Percentiles rank a stretch among this genome's conserved stretches.
These are phyloP conservation scores for Drosophila bocki DNA, from an alignment of 1,140 invertebrate species.

Conservation along the genomic window DNA sequence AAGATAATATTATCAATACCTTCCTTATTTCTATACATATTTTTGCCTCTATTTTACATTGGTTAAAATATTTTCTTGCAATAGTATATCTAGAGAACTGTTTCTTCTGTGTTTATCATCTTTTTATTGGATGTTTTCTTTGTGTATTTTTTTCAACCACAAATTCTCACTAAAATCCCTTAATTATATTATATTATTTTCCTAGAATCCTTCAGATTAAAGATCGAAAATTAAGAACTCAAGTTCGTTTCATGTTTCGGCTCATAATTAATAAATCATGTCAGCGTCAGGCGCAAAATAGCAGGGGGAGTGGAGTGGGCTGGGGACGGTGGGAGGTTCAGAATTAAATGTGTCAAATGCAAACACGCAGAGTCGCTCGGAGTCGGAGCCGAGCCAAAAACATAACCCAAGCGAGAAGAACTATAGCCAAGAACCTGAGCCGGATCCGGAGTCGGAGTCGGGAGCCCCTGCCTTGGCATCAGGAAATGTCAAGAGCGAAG, in stretches of 20 bases:
- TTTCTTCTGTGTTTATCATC: not conserved
- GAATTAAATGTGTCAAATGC: conserved; percentile 82
- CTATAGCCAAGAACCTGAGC: conserved; percentile 9
- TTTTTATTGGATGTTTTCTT: not conserved
- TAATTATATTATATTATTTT: conserved; percentile 1
- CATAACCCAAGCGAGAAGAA: conserved; percentile 5
- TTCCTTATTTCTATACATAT: not conserved
- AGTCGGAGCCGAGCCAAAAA: conserved; percentile 18
- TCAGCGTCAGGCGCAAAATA: conserved; percentile 65
- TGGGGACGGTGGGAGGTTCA: conserved; percentile 12
- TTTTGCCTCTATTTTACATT: not conserved
- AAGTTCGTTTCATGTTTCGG: conserved; percentile 80
- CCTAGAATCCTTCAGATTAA: conserved; percentile 45
- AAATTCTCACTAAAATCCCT: not conserved
- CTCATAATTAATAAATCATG: conserved; percentile 80
- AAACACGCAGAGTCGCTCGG: conserved; percentile 66
- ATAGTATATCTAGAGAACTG: too few relatives aligned
- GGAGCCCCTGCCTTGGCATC: conserved; percentile 38
- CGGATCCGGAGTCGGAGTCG: conserved; percentile 37
- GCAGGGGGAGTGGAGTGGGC: not conserved
- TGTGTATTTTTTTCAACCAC: not conserved
- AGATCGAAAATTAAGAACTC: conserved; percentile 80
- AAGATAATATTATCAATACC: too few relatives aligned
- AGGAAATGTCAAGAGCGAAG: conserved; percentile 81
- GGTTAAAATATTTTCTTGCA: too few relatives aligned